phyloP scores from a whole-genome alignment of 2,888 invertebrate species.

The Metalampra italica region DNA sequence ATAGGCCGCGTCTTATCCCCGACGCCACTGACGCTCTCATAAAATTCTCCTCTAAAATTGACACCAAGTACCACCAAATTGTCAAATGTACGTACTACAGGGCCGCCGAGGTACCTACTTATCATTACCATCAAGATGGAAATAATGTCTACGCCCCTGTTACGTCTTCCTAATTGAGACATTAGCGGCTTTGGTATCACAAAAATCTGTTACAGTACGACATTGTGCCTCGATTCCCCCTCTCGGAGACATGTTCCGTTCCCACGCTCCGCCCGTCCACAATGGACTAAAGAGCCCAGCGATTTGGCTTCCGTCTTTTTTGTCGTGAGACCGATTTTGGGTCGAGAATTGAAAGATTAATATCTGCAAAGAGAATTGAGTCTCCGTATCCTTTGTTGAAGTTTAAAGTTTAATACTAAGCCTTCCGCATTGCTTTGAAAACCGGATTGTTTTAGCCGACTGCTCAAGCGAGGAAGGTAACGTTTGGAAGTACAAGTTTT shows the following conservation, averaged over 20 bases:
- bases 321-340: constrained; percentile 8
- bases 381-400: background rate
- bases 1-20: no score
- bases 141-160: background rate
- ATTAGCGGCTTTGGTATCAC: background rate
- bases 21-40: no score
- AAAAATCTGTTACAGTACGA: background rate
- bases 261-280: constrained; percentile 1
- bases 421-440: background rate
- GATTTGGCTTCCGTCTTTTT: constrained; percentile 8
- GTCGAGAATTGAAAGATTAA: constrained; percentile 8
- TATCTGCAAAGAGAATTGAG: constrained; percentile 3
- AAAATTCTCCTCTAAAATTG: no score
- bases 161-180: background rate
- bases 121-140: no score
- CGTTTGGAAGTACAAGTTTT: no score
- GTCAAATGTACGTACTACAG: no score
- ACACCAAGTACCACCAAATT: no score
- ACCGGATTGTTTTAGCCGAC: no score
- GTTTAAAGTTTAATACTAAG: background rate
- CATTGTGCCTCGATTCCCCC: constrained; percentile 4
- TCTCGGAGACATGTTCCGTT: constrained; percentile 1
- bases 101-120: no score
- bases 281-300: background rate
- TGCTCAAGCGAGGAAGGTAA: no score